Conservation (phyloP, 2,113 vertebrate species). For the Engraulis encrasicolus region DNA sequence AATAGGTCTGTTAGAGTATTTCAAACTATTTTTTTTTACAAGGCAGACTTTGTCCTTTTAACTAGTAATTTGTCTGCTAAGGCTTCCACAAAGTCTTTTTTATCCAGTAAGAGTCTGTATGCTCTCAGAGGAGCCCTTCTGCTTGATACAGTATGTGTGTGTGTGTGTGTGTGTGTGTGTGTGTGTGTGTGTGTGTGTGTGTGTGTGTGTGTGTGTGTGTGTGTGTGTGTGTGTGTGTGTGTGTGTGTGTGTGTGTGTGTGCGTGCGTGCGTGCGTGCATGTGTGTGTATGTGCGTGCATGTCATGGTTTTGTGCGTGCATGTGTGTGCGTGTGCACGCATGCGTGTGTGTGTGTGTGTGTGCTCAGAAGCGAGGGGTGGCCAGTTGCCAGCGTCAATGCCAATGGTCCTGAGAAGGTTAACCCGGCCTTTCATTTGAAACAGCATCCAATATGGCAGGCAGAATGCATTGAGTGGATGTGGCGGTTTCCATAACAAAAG, state of each 20-base stretch:
- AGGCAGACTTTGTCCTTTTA: background rate
- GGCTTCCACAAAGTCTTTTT: background rate
- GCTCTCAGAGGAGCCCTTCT: constrained; percentile 25
- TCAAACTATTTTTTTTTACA: background rate
- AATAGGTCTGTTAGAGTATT: background rate
- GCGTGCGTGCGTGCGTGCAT: background rate
- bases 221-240: background rate
- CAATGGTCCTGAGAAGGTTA: constrained; percentile 7
- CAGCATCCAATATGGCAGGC: constrained; percentile 25
- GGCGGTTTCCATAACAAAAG: background rate
- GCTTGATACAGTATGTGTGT: constrained; percentile 31
- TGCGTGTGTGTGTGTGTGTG: background rate
- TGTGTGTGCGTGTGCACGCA: background rate
- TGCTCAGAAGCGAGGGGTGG: no score
- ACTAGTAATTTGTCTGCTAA: background rate
- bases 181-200: background rate
- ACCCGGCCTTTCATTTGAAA: constrained; percentile 30
- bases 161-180: background rate
- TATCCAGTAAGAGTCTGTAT: constrained; percentile 8
- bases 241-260: constrained; percentile 10
- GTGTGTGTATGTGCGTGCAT: no score
- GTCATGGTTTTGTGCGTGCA: no score
- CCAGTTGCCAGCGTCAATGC: background rate
- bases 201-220: background rate
- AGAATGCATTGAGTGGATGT: constrained; percentile 8